phyloP scores from a whole-genome alignment of 2,113 vertebrate species.

The Ochotona curzoniae region DNA sequence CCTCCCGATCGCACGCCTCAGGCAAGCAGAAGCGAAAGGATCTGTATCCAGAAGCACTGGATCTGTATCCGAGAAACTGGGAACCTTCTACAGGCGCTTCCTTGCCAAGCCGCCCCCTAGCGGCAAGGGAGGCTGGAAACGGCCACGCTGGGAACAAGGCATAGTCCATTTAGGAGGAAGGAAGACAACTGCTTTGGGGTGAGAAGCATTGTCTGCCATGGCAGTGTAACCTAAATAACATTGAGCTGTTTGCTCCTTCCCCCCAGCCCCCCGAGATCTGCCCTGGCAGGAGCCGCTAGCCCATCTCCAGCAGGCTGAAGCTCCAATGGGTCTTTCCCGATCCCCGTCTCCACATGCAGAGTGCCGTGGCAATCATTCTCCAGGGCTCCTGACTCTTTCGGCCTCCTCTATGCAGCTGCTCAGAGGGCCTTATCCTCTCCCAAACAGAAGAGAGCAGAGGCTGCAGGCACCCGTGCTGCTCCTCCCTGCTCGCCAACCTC shows the following conservation, averaged over 20 bases:
- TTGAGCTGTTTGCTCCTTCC: background rate
- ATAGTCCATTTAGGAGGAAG: background rate
- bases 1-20: background rate
- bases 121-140: background rate
- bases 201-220: background rate
- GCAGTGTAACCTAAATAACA: background rate
- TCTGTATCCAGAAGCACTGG: too few species aligned
- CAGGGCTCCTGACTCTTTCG: background rate
- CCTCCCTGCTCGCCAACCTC: fast-evolving
- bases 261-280: background rate
- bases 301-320: background rate
- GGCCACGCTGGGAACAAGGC: background rate
- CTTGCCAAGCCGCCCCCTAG: background rate
- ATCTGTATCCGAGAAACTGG: background rate
- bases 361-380: background rate
- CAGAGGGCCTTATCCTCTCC: background rate
- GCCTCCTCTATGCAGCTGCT: background rate
- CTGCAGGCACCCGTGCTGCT: too few species aligned
- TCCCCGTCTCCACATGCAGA: fast-evolving
- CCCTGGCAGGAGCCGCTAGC: background rate
- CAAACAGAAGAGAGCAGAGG: background rate
- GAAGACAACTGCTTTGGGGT: background rate
- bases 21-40: background rate
- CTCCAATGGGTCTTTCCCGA: background rate
- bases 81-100: background rate